Evolutionary conservation across 1,140 invertebrate species (phyloP), one percentile per base, ranked within the genome.

Genomic region (Ruditapes philippinarum): DNA sequence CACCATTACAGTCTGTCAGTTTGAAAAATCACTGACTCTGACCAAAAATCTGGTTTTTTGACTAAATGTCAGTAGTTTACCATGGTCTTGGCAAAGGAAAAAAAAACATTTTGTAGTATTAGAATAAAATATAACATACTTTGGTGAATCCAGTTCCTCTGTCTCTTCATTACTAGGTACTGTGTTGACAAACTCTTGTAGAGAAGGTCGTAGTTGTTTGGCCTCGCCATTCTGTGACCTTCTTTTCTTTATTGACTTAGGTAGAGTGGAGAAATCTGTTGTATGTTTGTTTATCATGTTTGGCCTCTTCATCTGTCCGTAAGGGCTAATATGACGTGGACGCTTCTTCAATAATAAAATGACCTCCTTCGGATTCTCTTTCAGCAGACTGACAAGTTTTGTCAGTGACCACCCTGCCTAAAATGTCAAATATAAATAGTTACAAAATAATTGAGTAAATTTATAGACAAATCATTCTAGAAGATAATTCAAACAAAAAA

Each of bases 271-370:
- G 4, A 91, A 92, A 33, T 94, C 92, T 14, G 83, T 84, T 0
- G 88, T 84, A 49, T 92, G 93, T 51, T 92, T 92, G 65, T 92
- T 90, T 22, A 86, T 90, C 60, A 89, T 89, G 42, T 84, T 62
- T 73, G 88, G 90, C 40, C 91, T 91, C 19, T 92, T 89, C 60
- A 98, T 97, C 93, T 98, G 97, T 4, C 98, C 98, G 93, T 98
- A 98, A 73, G 98, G 97, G 95, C 98, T 98, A 2, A 97, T 97
- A 92, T 98, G 98, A 62, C 97, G 96, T 0, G 98, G 98, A 11
- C 98, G 96, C 94, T 98, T 98, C 95, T 98, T 98, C 17, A 98
- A 94, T 0, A 98, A 98, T 40, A 98, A 95, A 38, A 98, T 96
- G 86, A 98, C 97, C 95, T 98, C 98, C 25, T 97, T 97, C 4